Evolutionary conservation across 1,140 invertebrate species (phyloP), one percentile per base, ranked within the genome.

Genomic region (Elymnias hypermnestra): DNA sequence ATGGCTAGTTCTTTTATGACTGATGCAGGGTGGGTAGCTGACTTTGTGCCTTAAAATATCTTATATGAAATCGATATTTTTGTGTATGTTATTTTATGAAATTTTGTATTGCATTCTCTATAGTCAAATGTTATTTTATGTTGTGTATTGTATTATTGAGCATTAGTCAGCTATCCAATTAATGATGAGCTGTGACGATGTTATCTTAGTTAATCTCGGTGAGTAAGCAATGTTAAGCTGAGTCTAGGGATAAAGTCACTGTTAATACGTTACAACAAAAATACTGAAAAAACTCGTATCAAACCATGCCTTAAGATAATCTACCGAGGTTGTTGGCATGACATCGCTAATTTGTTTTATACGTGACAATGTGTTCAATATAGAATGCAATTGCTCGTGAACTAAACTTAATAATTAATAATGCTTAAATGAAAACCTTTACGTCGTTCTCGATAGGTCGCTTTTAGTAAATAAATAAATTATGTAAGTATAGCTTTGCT

Each of bases 271-370:
- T 33, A 43, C 54, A 52, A 55, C 61, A 72, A 68, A 68, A 64
- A 68, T 61, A 59, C 37, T 58, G 57, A 69, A 62, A 4, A 48
- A 71, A 81, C 41, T 44, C 39, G 48, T 25, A 48, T 43, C 54
- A 58, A 70, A 83, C 73, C 78, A 83, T 83, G 78, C 78, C 72
- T 82, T 78, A 82, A 61, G n/a, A 38, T 60, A 45, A 53, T 53
- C 41, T 40, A 39, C 39, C 52, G 31, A 15, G 43, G 47, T 42
- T 51, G 63, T 76, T 81, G 78, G 76, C 74, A 77, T 81, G 74
- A 83, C 76, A 81, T 81, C 72, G 72, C 55, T 33, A 42, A 41
- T 33, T 57, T 50, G 26, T 41, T 36, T 40, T 31, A 15, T 33
- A 38, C 40, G 19, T 56, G 29, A 42, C 31, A 22, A 21, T 49